Evolutionary conservation across 2,797 vertebrate genomes (phyloP), one percentile per base, ranked within the genome.

Genomic region (Esox masquinongy): DNA sequence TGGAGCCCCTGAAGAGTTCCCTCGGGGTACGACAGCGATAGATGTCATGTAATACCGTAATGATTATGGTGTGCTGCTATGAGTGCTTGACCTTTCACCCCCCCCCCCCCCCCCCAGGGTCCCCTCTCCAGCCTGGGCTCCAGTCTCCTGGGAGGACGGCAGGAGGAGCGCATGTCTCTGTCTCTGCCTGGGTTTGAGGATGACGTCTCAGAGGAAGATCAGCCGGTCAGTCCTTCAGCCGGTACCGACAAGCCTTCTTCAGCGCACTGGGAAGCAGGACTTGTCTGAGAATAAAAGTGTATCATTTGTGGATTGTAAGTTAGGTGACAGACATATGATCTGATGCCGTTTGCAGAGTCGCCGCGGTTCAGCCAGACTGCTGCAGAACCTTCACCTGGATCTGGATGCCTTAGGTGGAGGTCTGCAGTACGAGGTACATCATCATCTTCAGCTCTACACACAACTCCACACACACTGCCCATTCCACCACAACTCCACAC

Each of bases 351-450:
- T 51, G 85, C 77, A 94, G 91, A 95, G 93, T 82, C 88, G 83
- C 24, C 64, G 0, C 0, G 92, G 87, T 24, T 88, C 93, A 22
- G 81, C 89, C 0, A 76, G 87, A 0, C 88, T 95, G 14, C 79
- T 96, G 29, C 95, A 91, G 85, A 97, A 98, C 36, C 80, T 98
- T 59, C 93, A 95, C 34, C 72, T 97, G 75, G 95, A 97, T 69
- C 29, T 97, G n/a, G 92, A 93, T 0, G 85, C 85, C 1, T 88
- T 97, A 49, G 94, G 91, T 74, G 92, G 87, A 67, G 91, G 94
- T 80, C 93, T 96, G 15, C 94, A 94, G 14, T 96, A 94, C 0
- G 95, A 98, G 96, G 96, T 98, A 87, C 63, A 75, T 11, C 63
- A 75, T 11, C 63, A 16, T 5, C 16, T 17, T 16, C 15, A 34